phyloP scores from a whole-genome alignment of 1,140 invertebrate species.

The Lutraria rhynchaena region DNA sequence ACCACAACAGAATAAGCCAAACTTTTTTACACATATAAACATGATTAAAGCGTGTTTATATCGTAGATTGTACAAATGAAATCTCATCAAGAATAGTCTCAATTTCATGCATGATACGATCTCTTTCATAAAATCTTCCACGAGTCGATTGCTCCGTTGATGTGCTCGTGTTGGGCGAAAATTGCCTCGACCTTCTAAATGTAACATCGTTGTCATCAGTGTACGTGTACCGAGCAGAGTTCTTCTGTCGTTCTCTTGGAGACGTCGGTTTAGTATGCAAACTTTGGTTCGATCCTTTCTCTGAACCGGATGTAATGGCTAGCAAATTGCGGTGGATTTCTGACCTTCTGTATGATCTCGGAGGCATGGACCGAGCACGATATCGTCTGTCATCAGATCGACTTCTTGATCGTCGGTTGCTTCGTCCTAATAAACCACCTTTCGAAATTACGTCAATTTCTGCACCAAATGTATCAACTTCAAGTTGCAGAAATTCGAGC shows the following conservation, averaged over 20 bases:
- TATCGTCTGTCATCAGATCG: not conserved
- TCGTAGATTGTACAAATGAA: not conserved
- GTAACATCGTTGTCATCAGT: not conserved
- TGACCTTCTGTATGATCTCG: too few relatives aligned
- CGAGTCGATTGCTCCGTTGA: not conserved
- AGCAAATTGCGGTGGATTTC: not conserved
- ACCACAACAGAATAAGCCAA: too few relatives aligned
- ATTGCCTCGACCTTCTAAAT: not conserved
- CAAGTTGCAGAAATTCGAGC: constrained; percentile 24
- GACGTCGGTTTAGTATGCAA: not conserved
- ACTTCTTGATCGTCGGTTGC: not conserved
- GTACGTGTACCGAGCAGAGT: not conserved
- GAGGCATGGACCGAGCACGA: not conserved
- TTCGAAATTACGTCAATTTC: constrained; percentile 21
- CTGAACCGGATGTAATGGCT: not conserved
- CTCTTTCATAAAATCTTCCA: not conserved
- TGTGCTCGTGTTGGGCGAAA: too few relatives aligned
- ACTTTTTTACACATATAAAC: too few relatives aligned
- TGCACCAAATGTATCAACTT: constrained; percentile 22
- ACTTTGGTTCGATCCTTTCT: not conserved
- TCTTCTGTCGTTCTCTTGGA: not conserved
- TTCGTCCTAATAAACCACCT: not conserved
- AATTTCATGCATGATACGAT: constrained; percentile 34
- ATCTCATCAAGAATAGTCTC: constrained; percentile 18
- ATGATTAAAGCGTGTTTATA: too few relatives aligned